phyloP scores from a whole-genome alignment of 2,797 vertebrate species.

The Threskiornis aethiopicus region DNA sequence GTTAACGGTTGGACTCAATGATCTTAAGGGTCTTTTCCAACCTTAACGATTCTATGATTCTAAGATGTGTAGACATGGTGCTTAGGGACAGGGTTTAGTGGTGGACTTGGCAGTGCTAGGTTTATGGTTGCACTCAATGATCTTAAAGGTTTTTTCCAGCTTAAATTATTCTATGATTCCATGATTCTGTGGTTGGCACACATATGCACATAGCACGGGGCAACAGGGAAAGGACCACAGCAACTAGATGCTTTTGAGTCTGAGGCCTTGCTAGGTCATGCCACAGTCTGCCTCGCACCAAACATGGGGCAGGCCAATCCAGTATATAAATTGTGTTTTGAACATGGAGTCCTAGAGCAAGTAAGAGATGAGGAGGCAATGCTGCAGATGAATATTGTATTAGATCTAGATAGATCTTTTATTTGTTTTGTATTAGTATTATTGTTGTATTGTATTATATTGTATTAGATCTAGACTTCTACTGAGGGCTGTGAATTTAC shows the following conservation, averaged over 20 bases:
- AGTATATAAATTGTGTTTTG: not conserved
- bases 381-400: not conserved
- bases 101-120: not conserved
- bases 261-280: not conserved
- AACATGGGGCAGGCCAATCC: too few relatives aligned
- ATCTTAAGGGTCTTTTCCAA: too few relatives aligned
- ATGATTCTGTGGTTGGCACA: not conserved
- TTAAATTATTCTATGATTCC: not conserved
- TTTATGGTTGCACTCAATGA: not conserved
- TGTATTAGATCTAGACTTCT: not conserved
- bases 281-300: not conserved
- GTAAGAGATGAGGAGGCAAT: not conserved
- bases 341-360: not conserved
- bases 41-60: too few relatives aligned
- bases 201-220: not conserved
- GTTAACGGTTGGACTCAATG: too few relatives aligned
- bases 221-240: not conserved
- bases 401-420: not conserved
- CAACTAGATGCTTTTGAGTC: not conserved
- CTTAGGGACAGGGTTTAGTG: not conserved
- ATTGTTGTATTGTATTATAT: too few relatives aligned
- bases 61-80: not conserved
- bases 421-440: too few relatives aligned
- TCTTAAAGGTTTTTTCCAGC: not conserved
- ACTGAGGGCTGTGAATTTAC: not conserved